Evolutionary conservation across 2,113 vertebrate genomes (phyloP).

Genomic region (Diadophis punctatus): DNA sequence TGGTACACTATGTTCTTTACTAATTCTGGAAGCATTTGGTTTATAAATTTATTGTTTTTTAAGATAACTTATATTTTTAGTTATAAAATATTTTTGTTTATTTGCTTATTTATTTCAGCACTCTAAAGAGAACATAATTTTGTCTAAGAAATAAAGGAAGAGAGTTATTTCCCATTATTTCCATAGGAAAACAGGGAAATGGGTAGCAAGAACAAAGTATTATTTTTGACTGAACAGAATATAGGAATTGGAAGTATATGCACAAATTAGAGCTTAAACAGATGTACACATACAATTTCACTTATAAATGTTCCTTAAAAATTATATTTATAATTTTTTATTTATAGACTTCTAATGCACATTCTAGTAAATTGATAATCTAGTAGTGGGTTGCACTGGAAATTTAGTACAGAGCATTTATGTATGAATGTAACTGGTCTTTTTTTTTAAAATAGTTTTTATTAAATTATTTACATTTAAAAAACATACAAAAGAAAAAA

Average conservation of each 20-base stretch:
- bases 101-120: neutral
- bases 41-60: neutral
- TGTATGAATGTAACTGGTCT: too few species aligned
- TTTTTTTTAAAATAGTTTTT: too few species aligned
- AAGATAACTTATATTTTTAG: neutral
- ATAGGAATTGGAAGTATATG: neutral
- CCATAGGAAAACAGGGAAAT: neutral
- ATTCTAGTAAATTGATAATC: neutral
- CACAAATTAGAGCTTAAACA: neutral
- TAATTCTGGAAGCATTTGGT: constrained; percentile 35
- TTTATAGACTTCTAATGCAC: neutral
- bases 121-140: neutral
- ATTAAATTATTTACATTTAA: too few species aligned
- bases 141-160: neutral
- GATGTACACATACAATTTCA: neutral
- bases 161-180: neutral
- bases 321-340: neutral
- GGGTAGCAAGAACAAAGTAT: neutral
- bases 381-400: neutral
- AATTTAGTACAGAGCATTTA: neutral
- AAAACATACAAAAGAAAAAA: too few species aligned
- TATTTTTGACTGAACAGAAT: neutral
- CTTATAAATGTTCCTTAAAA: neutral
- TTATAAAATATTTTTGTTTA: neutral
- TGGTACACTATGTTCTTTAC: constrained; percentile 75